These are phyloP conservation scores for Pantala flavescens DNA, from an alignment of 1,140 invertebrate genomes.

Conservation along the genomic window DNA sequence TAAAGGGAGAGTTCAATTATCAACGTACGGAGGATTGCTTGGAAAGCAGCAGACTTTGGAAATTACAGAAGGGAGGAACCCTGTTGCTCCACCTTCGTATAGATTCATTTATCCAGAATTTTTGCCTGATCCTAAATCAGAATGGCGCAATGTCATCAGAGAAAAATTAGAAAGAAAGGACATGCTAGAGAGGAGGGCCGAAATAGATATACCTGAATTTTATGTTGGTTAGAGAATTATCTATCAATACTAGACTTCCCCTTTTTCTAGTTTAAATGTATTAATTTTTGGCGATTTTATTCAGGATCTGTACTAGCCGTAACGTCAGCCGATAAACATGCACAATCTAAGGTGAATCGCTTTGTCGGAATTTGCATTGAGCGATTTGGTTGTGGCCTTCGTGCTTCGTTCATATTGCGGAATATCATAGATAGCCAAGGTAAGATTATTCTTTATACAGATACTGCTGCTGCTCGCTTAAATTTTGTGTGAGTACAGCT, in stretches of 20 bases:
- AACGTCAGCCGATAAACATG: conserved; percentile 77
- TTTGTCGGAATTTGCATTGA: conserved; percentile 98
- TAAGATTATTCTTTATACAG: conserved; percentile 26
- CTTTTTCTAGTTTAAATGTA: not conserved
- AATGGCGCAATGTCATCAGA: conserved; percentile 64
- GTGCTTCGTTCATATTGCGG: conserved; percentile 73
- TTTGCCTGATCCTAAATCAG: conserved; percentile 71
- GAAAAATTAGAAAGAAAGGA: conserved; percentile 87
- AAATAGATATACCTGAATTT: conserved; percentile 91
- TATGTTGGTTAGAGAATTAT: conserved; percentile 69
- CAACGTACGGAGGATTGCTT: not conserved
- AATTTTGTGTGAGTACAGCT: not conserved
- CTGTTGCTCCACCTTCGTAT: conserved; percentile 36
- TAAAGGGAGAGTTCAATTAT: no score
- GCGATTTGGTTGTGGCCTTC: conserved; percentile 64
- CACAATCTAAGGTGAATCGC: conserved; percentile 68
- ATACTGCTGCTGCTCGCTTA: no score
- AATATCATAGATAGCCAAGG: conserved; percentile 87
- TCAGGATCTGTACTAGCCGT: conserved; percentile 84
- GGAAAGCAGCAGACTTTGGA: not conserved
- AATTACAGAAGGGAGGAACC: not conserved
- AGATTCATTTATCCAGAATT: conserved; percentile 89
- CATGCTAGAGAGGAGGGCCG: conserved; percentile 75
- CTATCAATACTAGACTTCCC: conserved; percentile 2
- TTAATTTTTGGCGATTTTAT: conserved; percentile 26